Evolutionary conservation across 2,888 invertebrate genomes (phyloP), one percentile per base, ranked within the genome.

Genomic region (Tubulanus polymorphus): DNA sequence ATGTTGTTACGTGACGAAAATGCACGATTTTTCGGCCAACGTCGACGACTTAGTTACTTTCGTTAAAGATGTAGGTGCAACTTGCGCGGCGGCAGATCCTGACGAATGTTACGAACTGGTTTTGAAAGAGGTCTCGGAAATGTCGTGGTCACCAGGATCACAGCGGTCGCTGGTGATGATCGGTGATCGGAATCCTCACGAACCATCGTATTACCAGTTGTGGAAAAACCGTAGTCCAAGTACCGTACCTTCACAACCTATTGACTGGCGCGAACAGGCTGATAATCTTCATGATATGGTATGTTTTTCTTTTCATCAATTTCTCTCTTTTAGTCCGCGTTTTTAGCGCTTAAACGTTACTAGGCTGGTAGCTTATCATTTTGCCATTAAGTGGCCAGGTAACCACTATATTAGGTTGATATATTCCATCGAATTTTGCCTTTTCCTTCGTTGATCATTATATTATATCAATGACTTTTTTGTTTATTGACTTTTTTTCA

Each of bases 101-200:
- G 59, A 56, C 29, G 65, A 65, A 45, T 66, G 65, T 37, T 65
- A 65, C 49, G 66, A 65, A 50, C 51, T 67, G 53, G 66, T 65
- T 15, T 59, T 65, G 18, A 45, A 52, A 23, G 45, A 65, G 53
- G 62, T 56, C 2, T 48, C 54, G 25, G 27, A 55, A 20, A 49
- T 61, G 20, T 47, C 51, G 12, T 64, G 64, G 64, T 56, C 53
- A 23, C 59, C 57, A 10, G 62, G 59, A 20, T 53, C 57, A 10
- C 57, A 55, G 28, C 30, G 61, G 10, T 54, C 60, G 15, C 56
- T 64, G 45, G 57, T 64, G 5, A 60, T 64, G 64, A 60, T 64
- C 23, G 64, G 64, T 12, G 64, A 64, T 37, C 54, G 57, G n/a
- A 49, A 26, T 20, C 60, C 63, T 27, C 57, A 75, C 49, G 68